phyloP scores from a whole-genome alignment of 2,888 invertebrate genomes.

The Microctonus aethiopoides region DNA sequence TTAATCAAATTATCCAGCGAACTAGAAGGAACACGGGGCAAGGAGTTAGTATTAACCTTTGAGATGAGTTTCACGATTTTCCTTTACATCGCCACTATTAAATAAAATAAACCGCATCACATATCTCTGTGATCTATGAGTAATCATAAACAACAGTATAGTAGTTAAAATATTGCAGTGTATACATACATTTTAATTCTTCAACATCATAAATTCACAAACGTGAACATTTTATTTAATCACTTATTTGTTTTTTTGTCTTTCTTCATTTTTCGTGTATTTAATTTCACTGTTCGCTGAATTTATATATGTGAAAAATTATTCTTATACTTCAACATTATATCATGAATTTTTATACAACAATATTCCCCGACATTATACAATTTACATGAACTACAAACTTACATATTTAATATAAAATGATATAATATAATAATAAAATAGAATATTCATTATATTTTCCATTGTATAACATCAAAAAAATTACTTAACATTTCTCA shows the following conservation, averaged over 20 bases:
- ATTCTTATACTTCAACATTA: too few species aligned
- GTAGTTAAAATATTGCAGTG: too few species aligned
- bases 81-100: neutral
- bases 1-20: constrained; percentile 29
- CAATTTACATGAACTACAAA: too few species aligned
- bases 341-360: too few species aligned
- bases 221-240: neutral
- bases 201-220: neutral
- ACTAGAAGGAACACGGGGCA: constrained; percentile 3
- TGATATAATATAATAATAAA: neutral
- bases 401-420: too few species aligned
- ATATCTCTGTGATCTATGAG: neutral
- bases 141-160: neutral
- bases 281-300: too few species aligned
- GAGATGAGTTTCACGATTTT: constrained; percentile 4
- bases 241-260: neutral
- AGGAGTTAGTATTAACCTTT: constrained; percentile 14
- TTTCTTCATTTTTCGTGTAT: too few species aligned
- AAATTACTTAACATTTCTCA: too few species aligned
- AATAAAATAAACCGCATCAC: neutral
- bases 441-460: neutral
- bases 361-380: too few species aligned
- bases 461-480: neutral
- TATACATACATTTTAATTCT: too few species aligned
- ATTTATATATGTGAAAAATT: too few species aligned